These are phyloP conservation scores for Tinamus guttatus DNA, from an alignment of 2,113 vertebrate genomes.

Conservation along the genomic window DNA sequence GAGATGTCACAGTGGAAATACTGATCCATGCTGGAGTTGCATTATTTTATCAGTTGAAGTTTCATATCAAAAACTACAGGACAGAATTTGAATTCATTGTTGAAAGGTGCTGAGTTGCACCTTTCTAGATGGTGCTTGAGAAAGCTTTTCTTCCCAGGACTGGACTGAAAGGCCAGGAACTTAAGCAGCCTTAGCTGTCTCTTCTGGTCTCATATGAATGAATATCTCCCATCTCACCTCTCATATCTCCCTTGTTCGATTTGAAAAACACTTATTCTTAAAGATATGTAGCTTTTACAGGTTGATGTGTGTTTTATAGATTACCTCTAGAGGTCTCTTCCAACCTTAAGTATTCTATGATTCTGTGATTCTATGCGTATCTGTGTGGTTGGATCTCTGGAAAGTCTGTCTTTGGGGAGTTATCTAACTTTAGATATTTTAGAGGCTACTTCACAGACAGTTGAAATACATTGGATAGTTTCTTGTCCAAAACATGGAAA, in stretches of 20 bases:
- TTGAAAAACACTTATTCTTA: not conserved
- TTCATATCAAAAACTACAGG: not conserved
- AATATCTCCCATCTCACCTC: not conserved
- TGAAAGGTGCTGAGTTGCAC: rapidly evolving
- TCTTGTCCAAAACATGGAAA: not conserved
- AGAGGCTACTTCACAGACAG: not conserved
- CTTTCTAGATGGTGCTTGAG: not conserved
- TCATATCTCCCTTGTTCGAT: not conserved
- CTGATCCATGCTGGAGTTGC: rapidly evolving
- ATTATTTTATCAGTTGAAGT: not conserved
- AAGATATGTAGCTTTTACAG: too few species aligned
- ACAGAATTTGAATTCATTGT: not conserved
- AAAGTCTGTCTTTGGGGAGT: not conserved
- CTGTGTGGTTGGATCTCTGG: not conserved
- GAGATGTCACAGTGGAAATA: not conserved
- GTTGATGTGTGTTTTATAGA: not conserved
- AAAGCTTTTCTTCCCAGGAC: not conserved
- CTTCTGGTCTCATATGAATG: not conserved
- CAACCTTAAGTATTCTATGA: too few species aligned
- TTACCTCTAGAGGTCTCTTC: not conserved
- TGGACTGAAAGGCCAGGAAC: not conserved
- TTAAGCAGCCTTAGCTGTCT: not conserved
- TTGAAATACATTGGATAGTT: not conserved
- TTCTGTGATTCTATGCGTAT: too few species aligned
- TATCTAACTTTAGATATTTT: not conserved